Conservation (phyloP, 2,888 invertebrate species). For the Drosophila nigricruria region DNA sequence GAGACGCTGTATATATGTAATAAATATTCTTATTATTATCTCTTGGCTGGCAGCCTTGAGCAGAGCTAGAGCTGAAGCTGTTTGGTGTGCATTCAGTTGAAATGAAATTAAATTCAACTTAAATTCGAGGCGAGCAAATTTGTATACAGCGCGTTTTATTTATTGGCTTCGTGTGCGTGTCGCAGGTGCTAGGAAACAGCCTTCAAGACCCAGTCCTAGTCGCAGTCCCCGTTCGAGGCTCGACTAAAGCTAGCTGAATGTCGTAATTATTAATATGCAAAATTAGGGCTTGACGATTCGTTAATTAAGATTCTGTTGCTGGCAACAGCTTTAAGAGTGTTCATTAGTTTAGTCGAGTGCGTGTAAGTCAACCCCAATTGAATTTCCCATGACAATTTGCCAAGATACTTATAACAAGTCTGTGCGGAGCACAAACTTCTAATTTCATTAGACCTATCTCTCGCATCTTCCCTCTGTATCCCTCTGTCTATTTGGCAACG, state of each 20-base stretch:
- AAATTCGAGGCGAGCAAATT: conserved; percentile 56
- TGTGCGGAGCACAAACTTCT: conserved; percentile 6
- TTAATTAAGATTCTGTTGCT: conserved; percentile 75
- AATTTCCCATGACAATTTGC: conserved; percentile 29
- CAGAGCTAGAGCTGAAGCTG: conserved; percentile 11
- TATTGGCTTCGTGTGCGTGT: conserved; percentile 67
- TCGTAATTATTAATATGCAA: conserved; percentile 77
- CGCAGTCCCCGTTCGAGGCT: not conserved
- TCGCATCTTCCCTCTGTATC: not conserved
- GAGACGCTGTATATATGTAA: not conserved
- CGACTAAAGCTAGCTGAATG: conserved; percentile 26
- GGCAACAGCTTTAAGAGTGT: conserved; percentile 31
- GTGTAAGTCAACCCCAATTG: conserved; percentile 27
- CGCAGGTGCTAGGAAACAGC: not conserved
- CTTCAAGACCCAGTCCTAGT: not conserved
- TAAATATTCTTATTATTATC: conserved; percentile 8
- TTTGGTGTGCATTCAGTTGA: conserved; percentile 32
- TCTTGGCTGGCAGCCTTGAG: not conserved
- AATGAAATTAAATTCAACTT: conserved; percentile 55
- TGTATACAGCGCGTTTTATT: conserved; percentile 50
- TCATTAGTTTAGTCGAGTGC: conserved; percentile 55
- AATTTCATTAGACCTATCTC: conserved; percentile 56
- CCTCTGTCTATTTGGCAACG: conserved; percentile 30
- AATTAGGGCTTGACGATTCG: conserved; percentile 76
- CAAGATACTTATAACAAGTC: conserved; percentile 35